Conservation (phyloP, 1,140 invertebrate genomes). For the Gonioctena quinquepunctata region DNA sequence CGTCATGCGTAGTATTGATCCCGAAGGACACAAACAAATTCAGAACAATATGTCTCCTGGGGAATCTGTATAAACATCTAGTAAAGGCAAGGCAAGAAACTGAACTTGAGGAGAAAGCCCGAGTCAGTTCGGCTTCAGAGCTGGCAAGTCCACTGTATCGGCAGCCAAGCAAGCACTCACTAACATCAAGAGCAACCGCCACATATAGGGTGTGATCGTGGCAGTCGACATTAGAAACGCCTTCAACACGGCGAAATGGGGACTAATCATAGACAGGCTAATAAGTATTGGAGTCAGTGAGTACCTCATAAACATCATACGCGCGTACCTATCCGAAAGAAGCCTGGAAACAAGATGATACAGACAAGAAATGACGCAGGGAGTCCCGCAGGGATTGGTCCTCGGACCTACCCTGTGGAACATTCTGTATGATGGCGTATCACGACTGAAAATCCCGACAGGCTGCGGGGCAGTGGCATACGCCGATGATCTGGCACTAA, state of each 20-base stretch:
- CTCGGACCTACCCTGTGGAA: too few species aligned
- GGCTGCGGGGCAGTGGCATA: too few species aligned
- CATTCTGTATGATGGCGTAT: too few species aligned
- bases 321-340: too few species aligned
- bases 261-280: background rate
- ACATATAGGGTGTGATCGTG: background rate
- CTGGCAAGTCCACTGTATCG: conserved; percentile 1
- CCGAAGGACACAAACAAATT: conserved; percentile 3
- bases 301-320: too few species aligned
- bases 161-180: background rate
- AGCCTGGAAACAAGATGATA: too few species aligned
- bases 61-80: conserved; percentile 10
- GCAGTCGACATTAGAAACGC: background rate
- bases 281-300: too few species aligned
- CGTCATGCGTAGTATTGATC: conserved; percentile 6
- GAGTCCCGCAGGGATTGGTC: too few species aligned
- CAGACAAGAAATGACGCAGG: too few species aligned
- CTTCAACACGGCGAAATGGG: conserved; percentile 13
- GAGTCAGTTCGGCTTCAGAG: conserved; percentile 15
- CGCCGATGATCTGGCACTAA: too few species aligned
- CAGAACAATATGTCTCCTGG: conserved; percentile 13
- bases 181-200: background rate
- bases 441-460: too few species aligned
- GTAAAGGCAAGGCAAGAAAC: conserved; percentile 4
- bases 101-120: conserved; percentile 4